Conservation (phyloP, 2,797 vertebrate genomes). For the Phrynocephalus forsythii region DNA sequence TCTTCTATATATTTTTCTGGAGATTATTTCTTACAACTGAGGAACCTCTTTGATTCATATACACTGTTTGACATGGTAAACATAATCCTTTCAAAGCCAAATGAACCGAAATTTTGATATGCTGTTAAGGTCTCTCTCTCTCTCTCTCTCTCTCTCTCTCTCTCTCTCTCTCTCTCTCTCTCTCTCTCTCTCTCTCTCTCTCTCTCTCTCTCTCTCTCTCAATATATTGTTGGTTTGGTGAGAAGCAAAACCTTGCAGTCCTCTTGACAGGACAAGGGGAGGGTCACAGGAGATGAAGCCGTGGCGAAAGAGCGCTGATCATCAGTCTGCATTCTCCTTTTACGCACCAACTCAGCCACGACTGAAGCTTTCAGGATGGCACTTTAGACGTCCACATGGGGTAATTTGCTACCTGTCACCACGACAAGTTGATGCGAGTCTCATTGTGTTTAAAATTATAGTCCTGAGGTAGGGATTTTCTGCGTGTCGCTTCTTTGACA, state of each 20-base stretch:
- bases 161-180: neutral
- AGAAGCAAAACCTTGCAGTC: slow-evolving; percentile 71
- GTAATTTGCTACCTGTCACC: slow-evolving; percentile 78
- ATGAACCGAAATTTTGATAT: slow-evolving; percentile 79
- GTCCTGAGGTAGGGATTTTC: slow-evolving; percentile 80
- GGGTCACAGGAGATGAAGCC: slow-evolving; percentile 80
- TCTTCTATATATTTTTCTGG: slow-evolving; percentile 85
- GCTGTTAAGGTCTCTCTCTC: slow-evolving; percentile 51
- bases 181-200: slow-evolving; percentile 39
- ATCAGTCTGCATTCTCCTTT: slow-evolving; percentile 74
- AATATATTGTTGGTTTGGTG: slow-evolving; percentile 71
- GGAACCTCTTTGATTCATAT: slow-evolving; percentile 83
- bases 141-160: slow-evolving; percentile 19
- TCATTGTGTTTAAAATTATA: slow-evolving; percentile 88
- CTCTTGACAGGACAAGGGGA: slow-evolving; percentile 67
- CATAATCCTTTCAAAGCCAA: slow-evolving; percentile 79
- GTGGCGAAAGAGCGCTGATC: slow-evolving; percentile 60
- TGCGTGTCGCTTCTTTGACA: slow-evolving; percentile 80
- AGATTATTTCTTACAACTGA: slow-evolving; percentile 78
- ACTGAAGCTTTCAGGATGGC: slow-evolving; percentile 80
- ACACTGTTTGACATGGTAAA: slow-evolving; percentile 76
- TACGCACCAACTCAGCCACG: slow-evolving; percentile 61
- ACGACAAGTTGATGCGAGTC: slow-evolving; percentile 79
- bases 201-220: slow-evolving; percentile 26
- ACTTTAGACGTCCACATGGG: slow-evolving; percentile 82